Evolutionary conservation across 2,888 invertebrate species (phyloP), one percentile per base, ranked within the genome.

Genomic region (Margaritifera margaritifera): DNA sequence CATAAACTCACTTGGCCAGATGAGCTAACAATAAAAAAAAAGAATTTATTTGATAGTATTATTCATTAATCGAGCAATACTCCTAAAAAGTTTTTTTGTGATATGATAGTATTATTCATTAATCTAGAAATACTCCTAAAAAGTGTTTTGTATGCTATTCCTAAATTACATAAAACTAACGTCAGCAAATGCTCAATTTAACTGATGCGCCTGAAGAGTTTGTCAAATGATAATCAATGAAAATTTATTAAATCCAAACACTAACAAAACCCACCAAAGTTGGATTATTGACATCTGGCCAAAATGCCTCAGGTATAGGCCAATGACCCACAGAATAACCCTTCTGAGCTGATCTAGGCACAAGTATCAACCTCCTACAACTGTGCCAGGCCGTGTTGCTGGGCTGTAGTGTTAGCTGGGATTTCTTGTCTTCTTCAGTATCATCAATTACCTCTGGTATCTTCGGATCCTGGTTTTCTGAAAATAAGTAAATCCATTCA

Each of bases 271-370:
- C 91, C 88, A 94, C 94, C 91, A 97, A 89, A 50, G 95, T 93
- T 1, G 95, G 94, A 67, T 95, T 95, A 83, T 94, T 95, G 0
- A 95, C 93, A 89, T 99, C 98, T 0, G 99, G 98, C 94, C 98
- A 97, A 90, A 97, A 99, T 0, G 96, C 95, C 91, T 99, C 99
- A 0, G 99, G 99, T 84, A 99, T 95, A 0, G 99, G 99, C 99
- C 99, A 99, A 91, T 97, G 98, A 53, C 98, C 98, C 64, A 95
- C 94, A 60, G 96, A 94, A 88, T 95, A 97, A 27, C 95, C 95
- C 68, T 90, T 91, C 89, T 96, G 96, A 51, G 96, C 95, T 19
- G 95, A 94, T 81, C 97, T 92, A 50, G 96, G 97, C 50, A 98
- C 98, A 89, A 97, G 97, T 85, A 98, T 97, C 86, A 96, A 93